Evolutionary conservation across 2,888 invertebrate species (phyloP).

Genomic region (Venusia cambrica): DNA sequence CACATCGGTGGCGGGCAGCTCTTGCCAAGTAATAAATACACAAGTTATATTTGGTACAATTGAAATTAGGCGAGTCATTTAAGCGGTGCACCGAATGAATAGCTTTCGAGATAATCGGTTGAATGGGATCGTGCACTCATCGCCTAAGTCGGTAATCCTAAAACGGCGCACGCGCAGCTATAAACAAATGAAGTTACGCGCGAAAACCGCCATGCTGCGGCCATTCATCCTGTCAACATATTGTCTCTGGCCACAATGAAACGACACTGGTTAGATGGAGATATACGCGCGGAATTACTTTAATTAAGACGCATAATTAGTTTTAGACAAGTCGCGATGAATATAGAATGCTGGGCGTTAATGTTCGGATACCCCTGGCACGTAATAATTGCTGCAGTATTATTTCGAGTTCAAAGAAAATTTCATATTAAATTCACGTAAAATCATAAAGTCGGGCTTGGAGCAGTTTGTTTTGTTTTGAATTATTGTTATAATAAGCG

Average conservation of each 20-base stretch:
- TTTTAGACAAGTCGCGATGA: conserved; percentile 48
- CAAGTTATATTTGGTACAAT: conserved; percentile 77
- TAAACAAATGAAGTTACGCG: conserved; percentile 74
- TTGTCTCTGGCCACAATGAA: conserved; percentile 74
- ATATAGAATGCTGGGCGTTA: conserved; percentile 48
- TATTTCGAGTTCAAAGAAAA: conserved; percentile 51
- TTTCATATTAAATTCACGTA: conserved; percentile 43
- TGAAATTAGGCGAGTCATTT: conserved; percentile 78
- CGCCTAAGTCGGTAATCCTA: conserved; percentile 74
- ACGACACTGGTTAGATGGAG: conserved; percentile 70
- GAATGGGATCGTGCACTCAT: conserved; percentile 71
- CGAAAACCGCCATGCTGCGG: conserved; percentile 72
- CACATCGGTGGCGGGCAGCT: conserved; percentile 45
- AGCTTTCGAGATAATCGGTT: conserved; percentile 67
- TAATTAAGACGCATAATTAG: conserved; percentile 75
- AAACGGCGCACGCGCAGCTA: conserved; percentile 68
- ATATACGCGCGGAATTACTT: conserved; percentile 67
- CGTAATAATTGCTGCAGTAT: conserved; percentile 44
- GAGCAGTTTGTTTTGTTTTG: conserved; percentile 41
- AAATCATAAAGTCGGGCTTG: conserved; percentile 32
- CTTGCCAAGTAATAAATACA: conserved; percentile 77
- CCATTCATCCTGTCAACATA: conserved; percentile 78
- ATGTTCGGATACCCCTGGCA: conserved; percentile 44
- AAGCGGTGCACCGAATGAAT: conserved; percentile 57
- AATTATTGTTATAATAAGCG: conserved; percentile 40